Evolutionary conservation across 1,140 invertebrate species (phyloP), one percentile per base, ranked within the genome.

Genomic region (Drosophila melanica): DNA sequence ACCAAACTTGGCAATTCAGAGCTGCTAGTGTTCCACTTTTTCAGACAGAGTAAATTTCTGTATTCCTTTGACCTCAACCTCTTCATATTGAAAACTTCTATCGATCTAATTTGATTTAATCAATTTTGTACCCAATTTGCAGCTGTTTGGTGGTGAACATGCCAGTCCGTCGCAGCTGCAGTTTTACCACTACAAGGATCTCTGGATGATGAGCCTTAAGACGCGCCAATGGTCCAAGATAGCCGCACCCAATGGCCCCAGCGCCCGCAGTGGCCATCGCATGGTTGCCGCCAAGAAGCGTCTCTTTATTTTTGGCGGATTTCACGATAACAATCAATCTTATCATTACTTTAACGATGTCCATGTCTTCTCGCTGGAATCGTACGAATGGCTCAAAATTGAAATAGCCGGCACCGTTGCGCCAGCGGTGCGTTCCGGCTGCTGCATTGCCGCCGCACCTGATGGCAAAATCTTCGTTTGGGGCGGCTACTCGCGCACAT

Each of bases 131-230:
- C 1, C n/a, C 23, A 9, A 2, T 35, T 27, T 45, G 1, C 97
- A 98, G 94, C 86, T 98, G 39, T 98, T 98, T 94, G 98, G 98
- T 18, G 98, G 98, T 6, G 98, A 99, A 93, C 98, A 97, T 93
- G 95, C 96, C 1, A 98, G 96, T 92, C 96, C 96, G 2, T 95
- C 96, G 0, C 97, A 98, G 87, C 95, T 96, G 33, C 98, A 98
- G 91, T 99, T 98, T 92, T 96, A 98, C 92, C 98, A 99, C 91
- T 99, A 98, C 90, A 96, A 95, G 92, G 98, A 99, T 92, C 93
- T 99, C 0, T 99, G 98, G 97, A 94, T 97, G 16, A 97, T 95
- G 90, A 95, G 96, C 90, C 62, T 94, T 0, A 94, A 94, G 48
- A 94, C 95, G 0, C 97, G 96, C 79, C 95, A 95, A 92, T 99